Evolutionary conservation across 1,140 invertebrate species (phyloP), one percentile per base, ranked within the genome.

Genomic region (Caerostris extrusa): DNA sequence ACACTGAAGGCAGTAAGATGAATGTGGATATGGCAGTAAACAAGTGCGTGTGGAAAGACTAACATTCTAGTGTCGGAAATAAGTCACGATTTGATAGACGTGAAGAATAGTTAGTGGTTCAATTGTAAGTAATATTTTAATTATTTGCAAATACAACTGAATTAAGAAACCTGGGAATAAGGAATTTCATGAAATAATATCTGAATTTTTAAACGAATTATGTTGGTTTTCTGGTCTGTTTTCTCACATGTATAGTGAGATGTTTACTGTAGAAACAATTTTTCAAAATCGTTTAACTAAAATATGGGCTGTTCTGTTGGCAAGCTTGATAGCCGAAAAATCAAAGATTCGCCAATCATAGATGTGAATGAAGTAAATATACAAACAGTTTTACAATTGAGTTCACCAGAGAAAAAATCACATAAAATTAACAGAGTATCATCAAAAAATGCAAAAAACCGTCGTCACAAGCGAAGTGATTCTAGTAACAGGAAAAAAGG

Each of bases 271-370:
- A 69, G 17, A 55, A 3, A 10, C 53, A 7, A 56, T 17, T n/a
- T 69, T 89, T 7, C 12, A 53, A 69, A n/a, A 58, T 50, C 12
- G 77, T 77, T 53, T 77, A 77, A 50, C 10, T 19, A 7, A 91
- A 85, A 64, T 77, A 93, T 93, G 91, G 91, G 91, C 82, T 93
- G 91, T 77, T 86, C 91, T 19, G 83, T 67, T 60, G 91, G 91
- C 34, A 93, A 93, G 19, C 19, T 93, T 8, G 91, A 87, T 12
- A 71, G 83, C 56, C 82, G 91, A 17, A 93, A 93, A 86, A 19
- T 93, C 4, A 67, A 93, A 17, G 83, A 86, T 69, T 61, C 82
- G 5, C 19, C 82, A 0, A 71, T 87, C 5, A 69, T 93, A 50
- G 60, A 56, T 17, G 82, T 71, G 14, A 87, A 87, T 58, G 91